phyloP scores from a whole-genome alignment of 2,888 invertebrate species.

The Orthosia gothica region DNA sequence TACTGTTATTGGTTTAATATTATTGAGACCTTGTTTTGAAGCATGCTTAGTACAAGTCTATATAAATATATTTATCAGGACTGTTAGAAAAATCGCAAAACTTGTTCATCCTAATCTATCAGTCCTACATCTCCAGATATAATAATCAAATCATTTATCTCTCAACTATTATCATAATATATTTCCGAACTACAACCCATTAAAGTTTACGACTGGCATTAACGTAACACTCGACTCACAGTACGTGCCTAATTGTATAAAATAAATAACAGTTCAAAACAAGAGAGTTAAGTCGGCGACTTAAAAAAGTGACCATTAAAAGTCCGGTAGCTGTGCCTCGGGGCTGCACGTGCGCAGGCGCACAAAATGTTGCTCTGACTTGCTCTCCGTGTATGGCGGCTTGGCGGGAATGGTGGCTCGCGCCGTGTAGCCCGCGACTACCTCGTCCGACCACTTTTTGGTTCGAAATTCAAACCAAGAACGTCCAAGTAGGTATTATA shows the following conservation, averaged over 20 bases:
- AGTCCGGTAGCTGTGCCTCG: slow-evolving; percentile 86
- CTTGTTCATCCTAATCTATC: background rate
- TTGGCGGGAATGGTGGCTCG: slow-evolving; percentile 70
- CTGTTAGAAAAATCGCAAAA: background rate
- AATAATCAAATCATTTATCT: slow-evolving; percentile 11
- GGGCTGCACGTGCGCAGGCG: slow-evolving; percentile 85
- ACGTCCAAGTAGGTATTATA: slow-evolving; percentile 72
- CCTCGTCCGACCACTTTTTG: slow-evolving; percentile 86
- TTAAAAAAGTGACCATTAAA: slow-evolving; percentile 84
- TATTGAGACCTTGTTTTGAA: background rate
- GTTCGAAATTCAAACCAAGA: slow-evolving; percentile 63
- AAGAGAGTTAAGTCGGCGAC: slow-evolving; percentile 75
- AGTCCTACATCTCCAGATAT: background rate
- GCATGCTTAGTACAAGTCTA: background rate
- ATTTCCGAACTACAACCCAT: slow-evolving; percentile 12
- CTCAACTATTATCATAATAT: slow-evolving; percentile 6
- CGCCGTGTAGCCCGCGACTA: slow-evolving; percentile 75
- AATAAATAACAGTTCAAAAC: slow-evolving; percentile 72
- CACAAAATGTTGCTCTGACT: slow-evolving; percentile 75
- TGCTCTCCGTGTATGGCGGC: slow-evolving; percentile 74
- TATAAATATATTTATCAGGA: background rate
- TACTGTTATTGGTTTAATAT: background rate
- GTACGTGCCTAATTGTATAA: slow-evolving; percentile 68
- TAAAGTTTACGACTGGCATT: slow-evolving; percentile 39
- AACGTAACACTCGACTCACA: slow-evolving; percentile 37